Conservation (phyloP, 1,140 invertebrate species). For the Subanguina moxae region DNA sequence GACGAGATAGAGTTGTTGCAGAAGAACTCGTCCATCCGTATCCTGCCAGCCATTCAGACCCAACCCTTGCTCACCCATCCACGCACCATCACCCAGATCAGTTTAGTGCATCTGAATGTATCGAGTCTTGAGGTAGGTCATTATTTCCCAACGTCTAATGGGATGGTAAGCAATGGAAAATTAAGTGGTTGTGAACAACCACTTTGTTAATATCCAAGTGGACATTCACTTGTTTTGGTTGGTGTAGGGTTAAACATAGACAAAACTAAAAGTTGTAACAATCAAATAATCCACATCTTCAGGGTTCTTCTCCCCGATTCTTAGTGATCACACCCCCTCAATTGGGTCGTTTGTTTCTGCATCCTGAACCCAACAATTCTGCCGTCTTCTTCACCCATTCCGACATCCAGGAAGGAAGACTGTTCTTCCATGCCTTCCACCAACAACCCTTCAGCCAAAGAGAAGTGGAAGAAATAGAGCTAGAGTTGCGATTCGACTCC, state of each 20-base stretch:
- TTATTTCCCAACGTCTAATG: neutral
- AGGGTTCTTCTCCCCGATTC: constrained; percentile 53
- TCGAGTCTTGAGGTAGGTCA: constrained; percentile 25
- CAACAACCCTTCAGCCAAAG: constrained; percentile 12
- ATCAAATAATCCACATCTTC: constrained; percentile 4
- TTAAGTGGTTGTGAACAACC: neutral
- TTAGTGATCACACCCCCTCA: constrained; percentile 42
- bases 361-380: constrained; percentile 46
- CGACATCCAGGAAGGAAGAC: constrained; percentile 43
- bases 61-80: constrained; percentile 45
- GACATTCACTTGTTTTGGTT: neutral
- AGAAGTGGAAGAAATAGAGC: constrained; percentile 30
- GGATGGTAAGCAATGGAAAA: neutral
- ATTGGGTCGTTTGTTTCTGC: constrained; percentile 48
- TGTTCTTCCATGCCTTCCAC: constrained; percentile 48
- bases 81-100: constrained; percentile 45
- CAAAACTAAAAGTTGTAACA: too few relatives aligned
- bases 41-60: constrained; percentile 30
- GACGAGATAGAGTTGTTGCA: constrained; percentile 49
- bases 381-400: constrained; percentile 52
- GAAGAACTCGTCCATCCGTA: constrained; percentile 38
- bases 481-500: constrained; percentile 44
- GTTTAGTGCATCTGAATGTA: constrained; percentile 47
- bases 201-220: neutral
- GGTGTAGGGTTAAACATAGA: too few relatives aligned